phyloP scores from a whole-genome alignment of 2,888 invertebrate species.

The Morpho helenor region DNA sequence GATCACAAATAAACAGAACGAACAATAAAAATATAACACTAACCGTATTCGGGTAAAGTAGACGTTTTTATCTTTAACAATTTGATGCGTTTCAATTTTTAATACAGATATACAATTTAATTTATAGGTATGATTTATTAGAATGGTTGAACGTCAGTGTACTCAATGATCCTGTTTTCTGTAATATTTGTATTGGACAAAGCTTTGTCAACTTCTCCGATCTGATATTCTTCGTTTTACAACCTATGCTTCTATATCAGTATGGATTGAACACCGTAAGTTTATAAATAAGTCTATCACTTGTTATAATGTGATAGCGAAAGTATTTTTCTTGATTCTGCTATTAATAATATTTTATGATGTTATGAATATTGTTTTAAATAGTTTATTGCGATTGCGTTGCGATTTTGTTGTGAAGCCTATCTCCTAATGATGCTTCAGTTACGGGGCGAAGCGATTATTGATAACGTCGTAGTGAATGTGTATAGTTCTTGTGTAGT shows the following conservation, averaged over 20 bases:
- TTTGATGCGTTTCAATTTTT: neutral
- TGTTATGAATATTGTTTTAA: no score
- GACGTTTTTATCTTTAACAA: neutral
- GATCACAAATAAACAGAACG: conserved; percentile 11
- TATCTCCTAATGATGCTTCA: no score
- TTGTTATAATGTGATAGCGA: no score
- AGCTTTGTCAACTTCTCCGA: conserved; percentile 82
- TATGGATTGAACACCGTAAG: conserved; percentile 52
- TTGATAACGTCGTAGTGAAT: no score
- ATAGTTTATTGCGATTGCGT: no score
- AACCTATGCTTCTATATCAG: conserved; percentile 80
- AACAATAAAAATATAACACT: conserved; percentile 9
- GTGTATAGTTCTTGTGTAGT: no score
- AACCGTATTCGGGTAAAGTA: conserved; percentile 15
- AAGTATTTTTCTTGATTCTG: no score
- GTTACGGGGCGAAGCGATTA: no score
- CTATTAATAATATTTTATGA: no score
- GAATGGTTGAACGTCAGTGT: conserved; percentile 67
- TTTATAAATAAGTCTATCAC: neutral
- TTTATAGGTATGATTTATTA: conserved; percentile 44
- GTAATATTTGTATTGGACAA: conserved; percentile 80
- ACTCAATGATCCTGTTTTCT: conserved; percentile 70
- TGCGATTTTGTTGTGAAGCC: no score
- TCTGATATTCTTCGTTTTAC: conserved; percentile 80
- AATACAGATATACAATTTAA: neutral